Evolutionary conservation across 2,797 vertebrate genomes (phyloP).

Genomic region (Calcarius lapponicus): DNA sequence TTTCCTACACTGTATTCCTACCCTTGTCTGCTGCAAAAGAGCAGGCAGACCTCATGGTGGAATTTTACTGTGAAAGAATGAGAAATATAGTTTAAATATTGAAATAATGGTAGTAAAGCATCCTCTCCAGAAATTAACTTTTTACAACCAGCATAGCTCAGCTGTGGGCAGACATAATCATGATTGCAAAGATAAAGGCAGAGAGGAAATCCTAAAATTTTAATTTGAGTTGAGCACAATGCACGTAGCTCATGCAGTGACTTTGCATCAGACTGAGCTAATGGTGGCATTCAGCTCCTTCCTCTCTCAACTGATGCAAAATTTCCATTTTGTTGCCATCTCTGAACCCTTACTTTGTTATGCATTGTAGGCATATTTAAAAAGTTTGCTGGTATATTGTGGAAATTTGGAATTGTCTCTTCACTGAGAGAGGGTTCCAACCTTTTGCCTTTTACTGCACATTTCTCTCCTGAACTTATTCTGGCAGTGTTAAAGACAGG

Average conservation of each 20-base stretch:
- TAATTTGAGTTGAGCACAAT: neutral
- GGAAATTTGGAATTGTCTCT: neutral
- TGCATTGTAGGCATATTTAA: neutral
- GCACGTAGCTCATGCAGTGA: neutral
- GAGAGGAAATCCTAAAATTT: neutral
- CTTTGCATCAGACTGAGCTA: neutral
- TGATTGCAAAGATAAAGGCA: neutral
- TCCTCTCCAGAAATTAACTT: neutral
- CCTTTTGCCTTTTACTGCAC: neutral
- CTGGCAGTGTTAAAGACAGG: neutral
- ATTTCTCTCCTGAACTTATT: neutral
- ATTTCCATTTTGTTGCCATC: neutral
- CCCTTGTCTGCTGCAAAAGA: neutral
- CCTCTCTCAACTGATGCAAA: neutral
- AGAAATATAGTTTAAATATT: neutral
- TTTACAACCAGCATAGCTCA: neutral
- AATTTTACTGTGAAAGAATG: neutral
- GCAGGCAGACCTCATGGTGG: neutral
- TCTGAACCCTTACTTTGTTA: neutral
- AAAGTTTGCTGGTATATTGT: neutral
- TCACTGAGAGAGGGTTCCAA: neutral
- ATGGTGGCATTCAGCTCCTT: neutral
- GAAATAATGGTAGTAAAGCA: neutral
- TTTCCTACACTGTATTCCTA: neutral
- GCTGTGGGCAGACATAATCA: neutral